Base-by-base conservation (phyloP, 2,113 vertebrate genomes). In the Lepus americanus region DNA sequence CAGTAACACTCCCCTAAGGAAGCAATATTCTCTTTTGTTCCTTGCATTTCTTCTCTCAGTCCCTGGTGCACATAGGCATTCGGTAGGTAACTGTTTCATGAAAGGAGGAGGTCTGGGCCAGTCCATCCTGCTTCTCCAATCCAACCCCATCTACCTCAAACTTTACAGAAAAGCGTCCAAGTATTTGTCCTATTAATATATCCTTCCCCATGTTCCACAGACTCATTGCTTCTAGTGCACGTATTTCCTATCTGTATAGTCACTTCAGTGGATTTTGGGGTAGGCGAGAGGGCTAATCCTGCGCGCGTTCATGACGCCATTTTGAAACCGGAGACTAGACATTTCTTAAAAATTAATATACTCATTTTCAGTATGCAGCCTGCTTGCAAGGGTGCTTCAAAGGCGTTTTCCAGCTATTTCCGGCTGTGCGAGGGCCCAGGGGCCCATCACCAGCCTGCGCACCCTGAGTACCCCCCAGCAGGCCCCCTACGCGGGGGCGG, bases 341-440 rank as follows among this genome's bases (percentile, higher is more conserved):
- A 39, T 49, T 66, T 51, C 78, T 76, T 0, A 7, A n/a, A 44
- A 36, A 27, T 64, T 17, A 73, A 67, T 1, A 20, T 12, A 9
- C 9, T 59, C 14, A 16, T 10, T 51, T 4, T 44, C 44, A 44
- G 44, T 44, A 44, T 44, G 44, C 44, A 44, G 39, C 8, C 31
- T 69, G 3, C 69, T 22, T 51, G 72, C 51, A 33, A 9, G 13
- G 10, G 10, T 2, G 6, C 29, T 14, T n/a, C 44, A 9, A 16
- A 7, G 3, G 17, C 49, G 36, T 19, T 90, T 63, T 16, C 0
- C n/a, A 55, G 66, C 31, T 17, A 16, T 39, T 39, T 6, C 39
- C 39, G 9, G 0, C 0, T 0, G 31, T 13, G 10, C 12, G 9
- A 0, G 0, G 11, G 7, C 0, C 0, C 0, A 8, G 20, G 44